These are phyloP conservation scores for Darevskia mixta DNA, from an alignment of 2,797 vertebrate genomes.

Conservation along the genomic window DNA sequence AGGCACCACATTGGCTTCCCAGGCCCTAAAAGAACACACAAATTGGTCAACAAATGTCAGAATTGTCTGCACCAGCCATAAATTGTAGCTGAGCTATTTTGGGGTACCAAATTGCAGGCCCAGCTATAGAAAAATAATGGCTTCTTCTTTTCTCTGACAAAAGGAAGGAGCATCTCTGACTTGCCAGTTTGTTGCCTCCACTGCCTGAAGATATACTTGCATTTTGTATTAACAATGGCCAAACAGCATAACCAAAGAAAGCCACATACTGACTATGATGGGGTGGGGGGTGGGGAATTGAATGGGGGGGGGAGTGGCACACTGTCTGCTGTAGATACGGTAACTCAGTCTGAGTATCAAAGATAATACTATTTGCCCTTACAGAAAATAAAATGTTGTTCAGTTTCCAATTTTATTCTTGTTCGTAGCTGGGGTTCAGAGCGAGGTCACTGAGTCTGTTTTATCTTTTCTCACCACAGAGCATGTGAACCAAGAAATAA, in stretches of 20 bases:
- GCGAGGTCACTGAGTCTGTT: slow-evolving; percentile 1
- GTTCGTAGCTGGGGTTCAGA: slow-evolving; percentile 19
- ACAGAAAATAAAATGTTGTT: background rate
- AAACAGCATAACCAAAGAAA: background rate
- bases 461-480: background rate
- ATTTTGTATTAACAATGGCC: slow-evolving; percentile 1
- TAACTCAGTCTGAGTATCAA: background rate
- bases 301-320: background rate
- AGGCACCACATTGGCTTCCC: too few species aligned
- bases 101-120: background rate
- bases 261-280: background rate
- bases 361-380: background rate
- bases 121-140: background rate
- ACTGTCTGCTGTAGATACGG: fast-evolving
- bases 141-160: background rate
- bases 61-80: background rate
- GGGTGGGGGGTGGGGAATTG: background rate
- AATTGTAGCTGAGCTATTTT: background rate
- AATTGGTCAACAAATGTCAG: background rate
- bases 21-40: background rate
- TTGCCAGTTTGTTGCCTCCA: background rate
- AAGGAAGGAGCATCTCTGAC: background rate
- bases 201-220: slow-evolving; percentile 6
- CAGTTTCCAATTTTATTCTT: slow-evolving; percentile 27
- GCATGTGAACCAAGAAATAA: background rate